These are phyloP conservation scores for Probaryconus sp. DNA, from an alignment of 1,140 invertebrate genomes.

Conservation along the genomic window DNA sequence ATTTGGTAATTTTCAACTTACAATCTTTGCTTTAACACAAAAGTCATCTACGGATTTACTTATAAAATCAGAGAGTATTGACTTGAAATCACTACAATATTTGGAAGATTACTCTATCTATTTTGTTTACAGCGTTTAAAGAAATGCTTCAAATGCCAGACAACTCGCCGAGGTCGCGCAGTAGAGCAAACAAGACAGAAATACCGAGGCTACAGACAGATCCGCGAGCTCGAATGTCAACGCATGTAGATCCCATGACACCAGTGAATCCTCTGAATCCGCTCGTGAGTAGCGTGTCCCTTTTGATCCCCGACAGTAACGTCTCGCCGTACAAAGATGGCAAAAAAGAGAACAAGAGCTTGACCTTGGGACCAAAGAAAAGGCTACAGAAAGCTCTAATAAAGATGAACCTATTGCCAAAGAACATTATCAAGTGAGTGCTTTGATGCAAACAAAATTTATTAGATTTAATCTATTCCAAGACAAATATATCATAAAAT, in stretches of 20 bases:
- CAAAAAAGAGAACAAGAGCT: conserved; percentile 88
- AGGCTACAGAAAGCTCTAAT: conserved; percentile 92
- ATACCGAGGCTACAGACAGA: conserved; percentile 82
- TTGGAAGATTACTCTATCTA: conserved; percentile 4
- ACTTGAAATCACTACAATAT: conserved; percentile 23
- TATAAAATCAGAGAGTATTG: no score
- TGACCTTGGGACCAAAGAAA: conserved; percentile 91
- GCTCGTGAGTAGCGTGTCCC: conserved; percentile 70
- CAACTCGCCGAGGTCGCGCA: conserved; percentile 86
- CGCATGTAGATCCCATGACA: conserved; percentile 76
- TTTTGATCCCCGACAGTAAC: conserved; percentile 71
- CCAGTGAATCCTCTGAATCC: conserved; percentile 73
- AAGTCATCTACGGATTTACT: no score
- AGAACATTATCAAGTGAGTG: conserved; percentile 86
- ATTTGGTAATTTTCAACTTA: no score
- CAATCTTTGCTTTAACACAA: conserved; percentile 30
- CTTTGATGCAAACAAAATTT: background rate
- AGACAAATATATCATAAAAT: no score
- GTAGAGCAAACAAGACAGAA: conserved; percentile 80
- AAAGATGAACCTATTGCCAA: conserved; percentile 94
- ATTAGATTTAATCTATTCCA: no score
- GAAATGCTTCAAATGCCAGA: conserved; percentile 93
- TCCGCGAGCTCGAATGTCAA: conserved; percentile 82
- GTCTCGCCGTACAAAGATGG: conserved; percentile 78
- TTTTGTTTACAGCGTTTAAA: conserved; percentile 80